Percentiles rank a stretch among this genome's conserved stretches.
Conservation (phyloP, 2,797 vertebrate species). For the Lacerta agilis region DNA sequence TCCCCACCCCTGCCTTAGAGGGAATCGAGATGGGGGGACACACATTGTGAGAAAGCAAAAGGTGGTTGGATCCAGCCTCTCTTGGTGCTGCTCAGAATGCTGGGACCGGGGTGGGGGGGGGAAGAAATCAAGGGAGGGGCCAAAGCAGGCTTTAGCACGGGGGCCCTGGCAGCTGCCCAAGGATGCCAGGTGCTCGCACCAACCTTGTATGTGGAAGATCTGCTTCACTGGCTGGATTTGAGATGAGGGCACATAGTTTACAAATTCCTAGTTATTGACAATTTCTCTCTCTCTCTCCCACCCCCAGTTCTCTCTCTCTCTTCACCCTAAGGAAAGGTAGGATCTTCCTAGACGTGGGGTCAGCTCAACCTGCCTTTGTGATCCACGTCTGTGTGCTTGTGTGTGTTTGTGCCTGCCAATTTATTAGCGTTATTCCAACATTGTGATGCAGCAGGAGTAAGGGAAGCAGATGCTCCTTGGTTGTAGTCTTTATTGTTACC, state of each 20-base stretch:
- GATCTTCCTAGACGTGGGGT: background rate
- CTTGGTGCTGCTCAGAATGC: background rate
- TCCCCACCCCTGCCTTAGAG: too few relatives aligned
- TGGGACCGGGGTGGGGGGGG: too few relatives aligned
- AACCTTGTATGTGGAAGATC: background rate
- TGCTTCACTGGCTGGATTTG: background rate
- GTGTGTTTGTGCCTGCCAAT: constrained; percentile 56
- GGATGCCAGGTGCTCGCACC: background rate
- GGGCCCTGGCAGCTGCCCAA: background rate
- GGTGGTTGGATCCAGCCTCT: background rate
- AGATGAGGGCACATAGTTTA: background rate
- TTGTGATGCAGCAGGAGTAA: constrained; percentile 84
- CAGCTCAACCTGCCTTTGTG: background rate
- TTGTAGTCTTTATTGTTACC: constrained; percentile 84
- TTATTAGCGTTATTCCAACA: constrained; percentile 83
- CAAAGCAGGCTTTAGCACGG: background rate
- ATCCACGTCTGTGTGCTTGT: constrained; percentile 26
- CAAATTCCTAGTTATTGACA: background rate
- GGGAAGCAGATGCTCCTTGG: constrained; percentile 84
- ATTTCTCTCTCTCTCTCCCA: background rate
- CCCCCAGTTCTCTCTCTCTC: background rate
- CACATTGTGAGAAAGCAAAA: background rate
- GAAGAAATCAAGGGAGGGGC: background rate
- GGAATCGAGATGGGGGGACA: background rate
- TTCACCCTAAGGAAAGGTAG: background rate